Evolutionary conservation across 2,113 vertebrate species (phyloP).

Genomic region (Aleadryas rufinucha): DNA sequence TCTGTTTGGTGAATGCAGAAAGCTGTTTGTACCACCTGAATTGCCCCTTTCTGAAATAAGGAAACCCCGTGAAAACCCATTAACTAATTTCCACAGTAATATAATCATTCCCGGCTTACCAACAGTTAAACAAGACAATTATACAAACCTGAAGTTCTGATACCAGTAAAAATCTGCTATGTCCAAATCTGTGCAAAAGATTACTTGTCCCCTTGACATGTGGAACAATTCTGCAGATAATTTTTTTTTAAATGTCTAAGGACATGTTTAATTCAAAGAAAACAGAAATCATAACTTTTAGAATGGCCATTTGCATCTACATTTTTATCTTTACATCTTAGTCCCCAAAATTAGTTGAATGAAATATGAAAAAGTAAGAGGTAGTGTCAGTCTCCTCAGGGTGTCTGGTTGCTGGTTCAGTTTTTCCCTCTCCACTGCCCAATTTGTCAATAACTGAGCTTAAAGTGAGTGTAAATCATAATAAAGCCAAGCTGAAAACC

Average conservation of each 20-base stretch:
- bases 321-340: background rate
- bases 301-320: background rate
- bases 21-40: background rate
- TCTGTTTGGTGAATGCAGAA: background rate
- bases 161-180: background rate
- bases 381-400: background rate
- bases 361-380: background rate
- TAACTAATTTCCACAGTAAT: background rate
- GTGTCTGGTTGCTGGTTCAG: background rate
- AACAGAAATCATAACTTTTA: background rate
- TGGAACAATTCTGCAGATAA: background rate
- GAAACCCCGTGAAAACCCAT: background rate
- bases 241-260: background rate
- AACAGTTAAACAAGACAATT: background rate
- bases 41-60: background rate
- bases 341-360: background rate
- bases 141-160: background rate
- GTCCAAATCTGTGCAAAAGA: background rate
- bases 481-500: background rate
- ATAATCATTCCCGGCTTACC: background rate
- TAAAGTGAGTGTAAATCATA: background rate
- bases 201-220: background rate
- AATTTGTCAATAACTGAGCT: background rate
- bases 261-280: background rate
- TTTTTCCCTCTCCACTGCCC: background rate